These are phyloP conservation scores for Drosophila siamana DNA, from an alignment of 2,888 invertebrate species.

Conservation along the genomic window DNA sequence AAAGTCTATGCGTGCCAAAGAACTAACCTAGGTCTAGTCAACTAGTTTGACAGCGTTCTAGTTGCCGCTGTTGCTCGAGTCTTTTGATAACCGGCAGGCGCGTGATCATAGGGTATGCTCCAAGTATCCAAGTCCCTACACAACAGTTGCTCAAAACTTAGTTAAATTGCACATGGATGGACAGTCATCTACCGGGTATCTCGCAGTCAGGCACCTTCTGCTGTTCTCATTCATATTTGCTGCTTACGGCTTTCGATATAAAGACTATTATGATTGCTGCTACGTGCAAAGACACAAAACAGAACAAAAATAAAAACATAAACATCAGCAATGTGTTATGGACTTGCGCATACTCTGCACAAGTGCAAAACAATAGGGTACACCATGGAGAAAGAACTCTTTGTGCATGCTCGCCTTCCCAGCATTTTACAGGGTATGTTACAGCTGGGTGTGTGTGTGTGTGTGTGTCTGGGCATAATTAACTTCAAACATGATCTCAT, in stretches of 20 bases:
- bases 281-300: conserved; percentile 68
- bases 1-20: conserved; percentile 54
- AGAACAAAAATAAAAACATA: background rate
- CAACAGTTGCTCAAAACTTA: no score
- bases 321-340: conserved; percentile 17
- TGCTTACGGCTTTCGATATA: conserved; percentile 75
- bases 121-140: no score
- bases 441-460: conserved; percentile 29
- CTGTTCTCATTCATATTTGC: background rate
- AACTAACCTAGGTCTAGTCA: conserved; percentile 78
- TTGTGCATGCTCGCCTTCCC: no score
- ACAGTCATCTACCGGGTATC: background rate
- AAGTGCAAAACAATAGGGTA: no score
- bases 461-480: conserved; percentile 78
- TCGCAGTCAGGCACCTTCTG: background rate
- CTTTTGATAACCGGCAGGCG: background rate
- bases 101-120: no score
- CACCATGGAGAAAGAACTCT: no score
- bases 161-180: background rate
- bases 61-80: conserved; percentile 8
- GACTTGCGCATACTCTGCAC: background rate
- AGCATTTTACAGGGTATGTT: conserved; percentile 19
- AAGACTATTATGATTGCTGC: conserved; percentile 74
- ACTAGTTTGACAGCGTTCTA: conserved; percentile 67
- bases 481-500: conserved; percentile 82